phyloP scores from a whole-genome alignment of 2,888 invertebrate species.

The Argynnis bischoffii region DNA sequence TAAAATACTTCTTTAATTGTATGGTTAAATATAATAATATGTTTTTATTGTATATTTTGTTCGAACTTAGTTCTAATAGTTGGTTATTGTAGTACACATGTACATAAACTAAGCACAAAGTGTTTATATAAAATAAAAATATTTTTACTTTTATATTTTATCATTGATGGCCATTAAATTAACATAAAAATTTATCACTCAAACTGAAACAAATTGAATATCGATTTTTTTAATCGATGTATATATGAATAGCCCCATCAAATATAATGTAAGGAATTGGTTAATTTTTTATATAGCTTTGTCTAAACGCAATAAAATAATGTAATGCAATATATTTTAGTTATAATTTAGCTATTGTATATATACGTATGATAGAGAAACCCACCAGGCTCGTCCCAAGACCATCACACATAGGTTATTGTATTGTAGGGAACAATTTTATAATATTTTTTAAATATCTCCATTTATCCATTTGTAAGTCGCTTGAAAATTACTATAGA shows the following conservation, averaged over 20 bases:
- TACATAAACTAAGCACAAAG: conserved; percentile 43
- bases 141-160: conserved; percentile 30
- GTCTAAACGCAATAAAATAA: conserved; percentile 8
- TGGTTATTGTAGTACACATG: conserved; percentile 36
- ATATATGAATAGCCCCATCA: no score
- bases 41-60: conserved; percentile 60
- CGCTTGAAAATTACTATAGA: not conserved
- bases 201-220: no score
- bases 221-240: no score
- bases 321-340: conserved; percentile 3
- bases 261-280: no score
- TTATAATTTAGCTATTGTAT: conserved; percentile 24
- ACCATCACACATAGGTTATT: conserved; percentile 33
- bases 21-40: conserved; percentile 16
- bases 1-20: not conserved
- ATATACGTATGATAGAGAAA: conserved; percentile 21
- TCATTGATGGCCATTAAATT: not conserved
- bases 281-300: not conserved
- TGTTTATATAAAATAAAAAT: conserved; percentile 37
- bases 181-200: no score
- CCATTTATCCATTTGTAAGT: not conserved
- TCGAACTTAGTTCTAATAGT: conserved; percentile 70
- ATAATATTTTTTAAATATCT: conserved; percentile 21
- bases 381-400: conserved; percentile 36
- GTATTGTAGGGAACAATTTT: conserved; percentile 23